Percentiles rank a stretch among this genome's conserved stretches.
Evolutionary conservation across 2,888 invertebrate genomes (phyloP).

Genomic region (Dascillus cervinus): DNA sequence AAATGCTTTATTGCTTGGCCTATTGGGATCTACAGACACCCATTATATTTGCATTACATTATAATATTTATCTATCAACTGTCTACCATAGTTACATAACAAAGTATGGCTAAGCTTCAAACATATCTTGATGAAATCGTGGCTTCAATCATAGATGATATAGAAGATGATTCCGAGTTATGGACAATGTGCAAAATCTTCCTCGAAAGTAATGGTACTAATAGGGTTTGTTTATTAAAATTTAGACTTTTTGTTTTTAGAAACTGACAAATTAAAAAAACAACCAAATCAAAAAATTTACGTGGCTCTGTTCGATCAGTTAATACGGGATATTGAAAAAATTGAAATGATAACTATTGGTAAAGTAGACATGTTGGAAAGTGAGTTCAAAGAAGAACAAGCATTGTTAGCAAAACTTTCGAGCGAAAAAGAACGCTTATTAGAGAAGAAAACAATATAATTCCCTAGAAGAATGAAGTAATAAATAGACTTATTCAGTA

Average conservation of each 20-base stretch:
- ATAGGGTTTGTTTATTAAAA: constrained; percentile 1
- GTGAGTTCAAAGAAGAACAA: constrained; percentile 78
- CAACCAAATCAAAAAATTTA: constrained; percentile 70
- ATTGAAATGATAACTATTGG: too few relatives aligned
- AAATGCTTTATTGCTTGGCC: too few relatives aligned
- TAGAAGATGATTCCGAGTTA: constrained; percentile 73
- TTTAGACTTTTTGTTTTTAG: constrained; percentile 42
- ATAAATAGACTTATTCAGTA: constrained; percentile 62
- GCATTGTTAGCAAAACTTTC: too few relatives aligned
- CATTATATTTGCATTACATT: too few relatives aligned
- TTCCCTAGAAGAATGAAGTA: constrained; percentile 71
- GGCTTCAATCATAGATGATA: constrained; percentile 80
- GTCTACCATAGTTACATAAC: too few relatives aligned
- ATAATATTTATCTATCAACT: too few relatives aligned
- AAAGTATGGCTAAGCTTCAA: constrained; percentile 63
- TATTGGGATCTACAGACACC: too few relatives aligned
- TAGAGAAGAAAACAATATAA: constrained; percentile 72
- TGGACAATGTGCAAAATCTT: constrained; percentile 83
- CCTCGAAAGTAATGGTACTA: constrained; percentile 61
- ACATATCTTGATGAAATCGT: too few relatives aligned
- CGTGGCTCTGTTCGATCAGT: constrained; percentile 64
- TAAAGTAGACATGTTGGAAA: constrained; percentile 79
- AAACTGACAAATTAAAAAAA: constrained; percentile 76
- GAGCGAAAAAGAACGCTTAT: too few relatives aligned
- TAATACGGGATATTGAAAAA: constrained; percentile 78